Conservation (phyloP, 1,140 invertebrate genomes). For the Planococcus citri region DNA sequence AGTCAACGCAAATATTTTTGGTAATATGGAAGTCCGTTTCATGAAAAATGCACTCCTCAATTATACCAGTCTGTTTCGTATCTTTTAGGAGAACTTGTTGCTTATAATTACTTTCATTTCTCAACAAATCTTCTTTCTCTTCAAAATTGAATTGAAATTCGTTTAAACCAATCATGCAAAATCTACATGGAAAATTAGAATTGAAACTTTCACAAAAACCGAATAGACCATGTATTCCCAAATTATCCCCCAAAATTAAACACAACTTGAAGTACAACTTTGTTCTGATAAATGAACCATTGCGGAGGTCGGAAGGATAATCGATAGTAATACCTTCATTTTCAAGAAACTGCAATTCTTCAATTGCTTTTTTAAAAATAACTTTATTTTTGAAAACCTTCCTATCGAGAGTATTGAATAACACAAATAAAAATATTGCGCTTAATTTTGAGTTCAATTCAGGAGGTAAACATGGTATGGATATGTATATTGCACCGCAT, state of each 20-base stretch:
- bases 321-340: constrained; percentile 29
- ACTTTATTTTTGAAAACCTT: constrained; percentile 27
- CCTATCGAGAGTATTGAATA: constrained; percentile 31
- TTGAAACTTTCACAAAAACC: constrained; percentile 31
- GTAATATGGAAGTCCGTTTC: no score
- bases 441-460: constrained; percentile 28
- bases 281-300: constrained; percentile 21
- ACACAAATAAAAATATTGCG: constrained; percentile 30
- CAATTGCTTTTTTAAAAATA: constrained; percentile 29
- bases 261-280: constrained; percentile 29
- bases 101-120: no score
- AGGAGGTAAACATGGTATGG: constrained; percentile 29
- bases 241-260: constrained; percentile 32
- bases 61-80: no score
- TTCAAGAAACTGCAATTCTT: constrained; percentile 30
- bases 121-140: no score
- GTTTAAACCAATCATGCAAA: no score
- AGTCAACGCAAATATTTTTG: no score
- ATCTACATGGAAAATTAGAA: not conserved
- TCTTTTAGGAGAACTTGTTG: no score
- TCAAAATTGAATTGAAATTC: no score
- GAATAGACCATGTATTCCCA: constrained; percentile 31
- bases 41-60: no score
- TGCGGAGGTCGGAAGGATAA: constrained; percentile 24
- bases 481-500: constrained; percentile 30